Percentiles rank a stretch among this genome's conserved stretches.
phyloP scores from a whole-genome alignment of 2,797 vertebrate species.

The Pygocentrus nattereri region DNA sequence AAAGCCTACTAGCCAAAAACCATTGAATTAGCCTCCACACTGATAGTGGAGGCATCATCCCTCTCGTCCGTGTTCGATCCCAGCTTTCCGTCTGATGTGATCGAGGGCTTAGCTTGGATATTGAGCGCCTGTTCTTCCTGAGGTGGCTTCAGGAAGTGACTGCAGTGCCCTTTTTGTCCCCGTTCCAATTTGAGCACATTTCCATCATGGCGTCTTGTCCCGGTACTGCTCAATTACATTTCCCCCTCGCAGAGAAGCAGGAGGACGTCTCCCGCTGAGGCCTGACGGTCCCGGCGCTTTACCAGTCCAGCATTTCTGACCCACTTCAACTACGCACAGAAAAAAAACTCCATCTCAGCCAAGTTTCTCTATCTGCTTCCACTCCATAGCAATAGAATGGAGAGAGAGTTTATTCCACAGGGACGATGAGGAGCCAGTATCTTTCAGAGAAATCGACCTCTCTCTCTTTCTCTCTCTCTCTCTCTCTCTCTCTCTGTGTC shows the following conservation, averaged over 20 bases:
- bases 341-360: slow-evolving; percentile 48
- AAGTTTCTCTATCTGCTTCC: slow-evolving; percentile 65
- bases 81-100: slow-evolving; percentile 50
- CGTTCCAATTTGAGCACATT: slow-evolving; percentile 75
- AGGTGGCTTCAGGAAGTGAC: slow-evolving; percentile 67
- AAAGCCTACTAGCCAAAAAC: too few species aligned
- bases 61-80: slow-evolving; percentile 48
- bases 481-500: slow-evolving; percentile 2
- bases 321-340: slow-evolving; percentile 69
- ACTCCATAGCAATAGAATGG: slow-evolving; percentile 45
- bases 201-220: slow-evolving; percentile 61
- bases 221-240: slow-evolving; percentile 74
- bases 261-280: slow-evolving; percentile 69
- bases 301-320: slow-evolving; percentile 72
- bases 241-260: slow-evolving; percentile 60
- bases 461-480: neutral
- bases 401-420: slow-evolving; percentile 46
- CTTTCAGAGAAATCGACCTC: neutral
- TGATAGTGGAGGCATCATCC: slow-evolving; percentile 31
- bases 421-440: slow-evolving; percentile 37
- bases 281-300: slow-evolving; percentile 65
- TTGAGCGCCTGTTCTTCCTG: slow-evolving; percentile 71
- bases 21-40: too few species aligned
- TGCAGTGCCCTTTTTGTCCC: slow-evolving; percentile 65
- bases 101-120: slow-evolving; percentile 53